A percentile compares a stretch with the other conserved stretches of the same genome.
Evolutionary conservation across 2,797 vertebrate genomes (phyloP).

Genomic region (Thunnus albacares): DNA sequence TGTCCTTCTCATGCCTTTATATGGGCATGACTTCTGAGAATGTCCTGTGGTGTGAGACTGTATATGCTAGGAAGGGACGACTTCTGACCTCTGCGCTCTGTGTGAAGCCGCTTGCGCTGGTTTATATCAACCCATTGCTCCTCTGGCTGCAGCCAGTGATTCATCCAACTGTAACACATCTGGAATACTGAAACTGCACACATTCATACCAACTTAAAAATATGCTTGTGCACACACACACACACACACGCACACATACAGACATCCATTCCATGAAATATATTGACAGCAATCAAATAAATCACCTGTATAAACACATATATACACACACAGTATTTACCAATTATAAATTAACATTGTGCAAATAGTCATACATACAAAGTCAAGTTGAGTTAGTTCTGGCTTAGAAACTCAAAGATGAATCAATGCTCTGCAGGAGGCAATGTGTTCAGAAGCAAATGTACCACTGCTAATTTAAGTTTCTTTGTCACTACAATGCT

Average conservation of each 20-base stretch:
- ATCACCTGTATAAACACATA: constrained; percentile 66
- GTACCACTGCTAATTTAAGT: constrained; percentile 44
- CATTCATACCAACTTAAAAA: constrained; percentile 50
- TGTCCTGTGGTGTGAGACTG: constrained; percentile 22
- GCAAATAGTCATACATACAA: constrained; percentile 80
- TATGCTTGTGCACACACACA: constrained; percentile 18
- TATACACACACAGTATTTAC: constrained; percentile 70
- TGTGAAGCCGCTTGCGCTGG: constrained; percentile 32
- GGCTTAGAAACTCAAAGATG: constrained; percentile 54
- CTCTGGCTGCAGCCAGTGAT: constrained; percentile 16
- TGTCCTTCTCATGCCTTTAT: constrained; percentile 23
- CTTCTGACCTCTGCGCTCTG: constrained; percentile 50
- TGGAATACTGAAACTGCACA: constrained; percentile 49
- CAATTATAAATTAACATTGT: constrained; percentile 87
- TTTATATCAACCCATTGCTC: constrained; percentile 33
- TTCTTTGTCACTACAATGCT: constrained; percentile 24
- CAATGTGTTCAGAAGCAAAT: constrained; percentile 42
- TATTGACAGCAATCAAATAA: constrained; percentile 69
- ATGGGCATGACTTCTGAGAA: constrained; percentile 41
- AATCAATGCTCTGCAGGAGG: constrained; percentile 23
- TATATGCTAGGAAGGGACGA: constrained; percentile 10
- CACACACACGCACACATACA: constrained; percentile 16
- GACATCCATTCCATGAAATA: constrained; percentile 46
- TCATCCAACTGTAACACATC: constrained; percentile 37
- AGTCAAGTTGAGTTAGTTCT: constrained; percentile 65